These are phyloP conservation scores for Drepanosiphum platanoidis DNA, from an alignment of 2,888 invertebrate genomes.

Conservation along the genomic window DNA sequence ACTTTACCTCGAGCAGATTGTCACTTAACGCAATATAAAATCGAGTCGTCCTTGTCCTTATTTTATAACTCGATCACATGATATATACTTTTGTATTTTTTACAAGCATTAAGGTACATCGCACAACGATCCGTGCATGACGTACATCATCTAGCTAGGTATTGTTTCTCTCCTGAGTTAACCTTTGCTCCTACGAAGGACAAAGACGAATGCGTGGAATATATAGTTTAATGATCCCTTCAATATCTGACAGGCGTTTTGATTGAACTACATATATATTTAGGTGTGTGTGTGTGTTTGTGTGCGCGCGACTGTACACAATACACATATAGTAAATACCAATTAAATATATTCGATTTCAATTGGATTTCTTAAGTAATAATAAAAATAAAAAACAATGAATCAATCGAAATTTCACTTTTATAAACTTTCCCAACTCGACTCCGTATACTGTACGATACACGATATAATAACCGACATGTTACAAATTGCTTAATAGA, in stretches of 20 bases:
- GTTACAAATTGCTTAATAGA: neutral
- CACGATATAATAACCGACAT: neutral
- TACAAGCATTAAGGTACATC: conserved; percentile 49
- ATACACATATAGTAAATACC: too few relatives aligned
- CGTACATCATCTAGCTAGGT: conserved; percentile 35
- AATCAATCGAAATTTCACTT: conserved; percentile 8
- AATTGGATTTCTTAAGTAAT: neutral
- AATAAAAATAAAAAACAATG: neutral
- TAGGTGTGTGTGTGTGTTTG: neutral
- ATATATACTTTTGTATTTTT: conserved; percentile 30
- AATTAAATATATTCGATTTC: neutral
- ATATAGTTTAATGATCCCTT: conserved; percentile 37
- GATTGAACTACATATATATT: neutral
- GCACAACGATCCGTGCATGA: conserved; percentile 51
- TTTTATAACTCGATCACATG: conserved; percentile 51
- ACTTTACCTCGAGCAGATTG: conserved; percentile 42
- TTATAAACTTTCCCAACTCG: neutral
- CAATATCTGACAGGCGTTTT: neutral
- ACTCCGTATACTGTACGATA: neutral
- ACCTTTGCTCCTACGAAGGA: conserved; percentile 50
- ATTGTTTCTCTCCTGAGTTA: conserved; percentile 33
- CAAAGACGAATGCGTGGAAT: neutral
- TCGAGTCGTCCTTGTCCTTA: conserved; percentile 56
- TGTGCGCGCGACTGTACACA: too few relatives aligned
- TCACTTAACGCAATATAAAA: conserved; percentile 42